A percentile compares a stretch with the other conserved stretches of the same genome.
phyloP scores from a whole-genome alignment of 2,888 invertebrate species.

The Xestia c-nigrum region DNA sequence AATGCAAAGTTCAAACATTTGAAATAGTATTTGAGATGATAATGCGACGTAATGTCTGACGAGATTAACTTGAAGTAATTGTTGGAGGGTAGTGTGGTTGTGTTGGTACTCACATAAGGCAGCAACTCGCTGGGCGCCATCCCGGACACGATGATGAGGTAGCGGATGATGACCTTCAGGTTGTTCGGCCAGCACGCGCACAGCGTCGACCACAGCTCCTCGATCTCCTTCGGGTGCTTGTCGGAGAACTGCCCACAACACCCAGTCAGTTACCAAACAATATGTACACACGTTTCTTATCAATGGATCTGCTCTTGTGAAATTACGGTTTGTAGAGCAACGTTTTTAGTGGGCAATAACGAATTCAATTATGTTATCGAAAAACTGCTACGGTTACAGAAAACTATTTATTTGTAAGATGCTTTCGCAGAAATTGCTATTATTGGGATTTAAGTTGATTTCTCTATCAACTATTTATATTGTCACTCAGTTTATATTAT shows the following conservation, averaged over 20 bases:
- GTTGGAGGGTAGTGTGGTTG: neutral
- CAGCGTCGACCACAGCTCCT: conserved; percentile 98
- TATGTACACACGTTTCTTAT: neutral
- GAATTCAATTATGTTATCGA: neutral
- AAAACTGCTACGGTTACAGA: neutral
- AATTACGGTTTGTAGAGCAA: neutral
- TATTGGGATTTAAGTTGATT: neutral
- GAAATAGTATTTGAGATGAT: neutral
- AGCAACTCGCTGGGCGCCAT: conserved; percentile 99
- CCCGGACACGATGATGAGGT: conserved; percentile 98
- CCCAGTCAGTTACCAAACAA: neutral
- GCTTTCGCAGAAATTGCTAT: neutral
- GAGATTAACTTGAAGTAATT: neutral
- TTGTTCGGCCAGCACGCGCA: conserved; percentile 99
- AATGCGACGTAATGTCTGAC: neutral
- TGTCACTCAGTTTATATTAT: neutral
- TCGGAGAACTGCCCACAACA: conserved; percentile 94
- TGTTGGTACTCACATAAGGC: conserved; percentile 94
- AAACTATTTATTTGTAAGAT: neutral
- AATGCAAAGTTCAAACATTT: neutral
- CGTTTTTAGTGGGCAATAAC: neutral
- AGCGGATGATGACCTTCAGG: conserved; percentile 98
- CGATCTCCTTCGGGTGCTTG: conserved; percentile 98
- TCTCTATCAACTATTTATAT: neutral
- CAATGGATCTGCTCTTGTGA: neutral